Conservation (phyloP, 30 jellyfish, hydroid and myxozoan species). For the Hydractinia echinata region DNA sequence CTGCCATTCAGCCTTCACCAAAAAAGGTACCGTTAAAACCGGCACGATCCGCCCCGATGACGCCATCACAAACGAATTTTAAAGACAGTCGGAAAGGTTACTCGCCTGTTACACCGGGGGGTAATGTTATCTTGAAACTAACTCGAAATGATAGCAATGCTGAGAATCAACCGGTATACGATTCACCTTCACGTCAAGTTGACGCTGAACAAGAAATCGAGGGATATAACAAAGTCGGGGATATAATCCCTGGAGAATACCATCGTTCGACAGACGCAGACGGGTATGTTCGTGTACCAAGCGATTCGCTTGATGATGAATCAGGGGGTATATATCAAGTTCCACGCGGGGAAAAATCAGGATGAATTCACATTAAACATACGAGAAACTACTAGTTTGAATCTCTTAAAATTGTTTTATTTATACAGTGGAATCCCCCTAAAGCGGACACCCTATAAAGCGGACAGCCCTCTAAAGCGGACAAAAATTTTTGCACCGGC, state of each 20-base stretch:
- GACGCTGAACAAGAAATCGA: background rate
- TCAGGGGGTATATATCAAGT: slow-evolving; percentile 10
- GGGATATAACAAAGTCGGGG: slow-evolving; percentile 20
- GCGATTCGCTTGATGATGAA: background rate
- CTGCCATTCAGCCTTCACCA: background rate
- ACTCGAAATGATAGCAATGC: background rate
- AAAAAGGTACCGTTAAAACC: background rate
- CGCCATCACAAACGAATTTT: background rate
- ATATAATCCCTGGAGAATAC: slow-evolving; percentile 13
- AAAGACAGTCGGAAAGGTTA: background rate
- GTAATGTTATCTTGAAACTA: slow-evolving; percentile 2
- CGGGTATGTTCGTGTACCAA: slow-evolving; percentile 13
- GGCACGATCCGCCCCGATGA: slow-evolving; percentile 15
- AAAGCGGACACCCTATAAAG: too few species aligned
- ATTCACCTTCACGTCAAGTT: background rate
- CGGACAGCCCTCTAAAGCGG: too few species aligned
- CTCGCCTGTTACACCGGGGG: background rate
- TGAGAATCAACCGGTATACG: background rate
- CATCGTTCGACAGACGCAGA: background rate
- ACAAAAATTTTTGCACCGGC: too few species aligned
- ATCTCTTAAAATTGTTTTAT: too few species aligned
- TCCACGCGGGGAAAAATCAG: slow-evolving; percentile 7
- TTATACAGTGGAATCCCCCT: too few species aligned
- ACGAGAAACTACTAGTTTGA: background rate
- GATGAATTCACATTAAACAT: background rate